Percentiles rank a stretch among this genome's conserved stretches.
Conservation (phyloP, 2,888 invertebrate genomes). For the Cabera pusaria region DNA sequence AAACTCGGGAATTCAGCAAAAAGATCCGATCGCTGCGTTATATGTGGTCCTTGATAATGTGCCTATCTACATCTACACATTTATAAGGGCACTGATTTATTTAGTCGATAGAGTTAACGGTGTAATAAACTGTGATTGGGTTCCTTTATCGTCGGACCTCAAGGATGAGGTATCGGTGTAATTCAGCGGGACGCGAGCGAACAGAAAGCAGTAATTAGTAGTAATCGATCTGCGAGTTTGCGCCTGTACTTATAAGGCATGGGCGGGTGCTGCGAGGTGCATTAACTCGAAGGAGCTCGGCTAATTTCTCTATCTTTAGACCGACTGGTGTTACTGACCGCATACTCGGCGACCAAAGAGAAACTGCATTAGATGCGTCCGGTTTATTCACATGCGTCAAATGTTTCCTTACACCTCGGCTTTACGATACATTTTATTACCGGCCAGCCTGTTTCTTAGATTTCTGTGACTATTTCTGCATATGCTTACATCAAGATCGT, state of each 20-base stretch:
- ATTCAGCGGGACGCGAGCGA: slow-evolving; percentile 40
- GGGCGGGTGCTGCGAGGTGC: slow-evolving; percentile 61
- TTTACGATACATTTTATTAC: slow-evolving; percentile 21
- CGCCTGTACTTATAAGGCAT: slow-evolving; percentile 68
- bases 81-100: slow-evolving; percentile 15
- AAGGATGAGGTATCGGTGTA: slow-evolving; percentile 40
- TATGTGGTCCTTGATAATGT: slow-evolving; percentile 4
- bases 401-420: slow-evolving; percentile 27
- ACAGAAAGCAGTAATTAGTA: slow-evolving; percentile 71
- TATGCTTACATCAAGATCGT: slow-evolving; percentile 6
- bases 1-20: slow-evolving; percentile 3
- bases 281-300: slow-evolving; percentile 67
- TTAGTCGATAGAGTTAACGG: slow-evolving; percentile 11
- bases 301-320: slow-evolving; percentile 83
- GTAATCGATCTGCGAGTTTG: slow-evolving; percentile 78
- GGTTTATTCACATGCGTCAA: slow-evolving; percentile 68
- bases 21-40: slow-evolving; percentile 5
- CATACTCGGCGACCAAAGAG: slow-evolving; percentile 62
- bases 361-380: slow-evolving; percentile 79
- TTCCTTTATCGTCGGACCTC: slow-evolving; percentile 38
- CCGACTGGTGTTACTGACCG: slow-evolving; percentile 76
- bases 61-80: slow-evolving; percentile 13
- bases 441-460: slow-evolving; percentile 8
- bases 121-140: slow-evolving; percentile 23
- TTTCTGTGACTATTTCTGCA: too few relatives aligned